Conservation (phyloP, 2,888 invertebrate genomes). For the Hofmannophila pseudospretella region DNA sequence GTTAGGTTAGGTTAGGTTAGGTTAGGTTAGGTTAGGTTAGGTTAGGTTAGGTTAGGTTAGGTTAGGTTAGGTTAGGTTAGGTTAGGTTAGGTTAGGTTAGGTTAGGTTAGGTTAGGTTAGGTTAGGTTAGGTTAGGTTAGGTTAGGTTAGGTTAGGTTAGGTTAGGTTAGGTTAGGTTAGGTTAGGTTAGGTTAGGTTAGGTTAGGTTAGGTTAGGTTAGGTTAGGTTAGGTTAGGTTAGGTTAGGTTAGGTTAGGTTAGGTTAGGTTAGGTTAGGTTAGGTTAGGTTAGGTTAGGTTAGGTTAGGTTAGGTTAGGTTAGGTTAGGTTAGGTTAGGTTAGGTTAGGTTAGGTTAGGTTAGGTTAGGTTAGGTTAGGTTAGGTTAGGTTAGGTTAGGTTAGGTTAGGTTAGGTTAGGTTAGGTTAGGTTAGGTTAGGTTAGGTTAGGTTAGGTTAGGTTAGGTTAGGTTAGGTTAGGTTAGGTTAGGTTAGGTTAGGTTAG, state of each 20-base stretch:
- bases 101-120: conserved; percentile 9
- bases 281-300: conserved; percentile 11
- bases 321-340: conserved; percentile 12
- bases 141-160: conserved; percentile 9
- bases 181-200: conserved; percentile 9
- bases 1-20: conserved; percentile 1
- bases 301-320: conserved; percentile 11
- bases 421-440: conserved; percentile 6
- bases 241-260: conserved; percentile 10
- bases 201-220: conserved; percentile 9
- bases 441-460: conserved; percentile 6
- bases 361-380: conserved; percentile 7
- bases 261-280: conserved; percentile 11
- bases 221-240: conserved; percentile 9
- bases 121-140: conserved; percentile 10
- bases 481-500: conserved; percentile 3
- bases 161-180: conserved; percentile 8
- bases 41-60: conserved; percentile 9
- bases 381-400: conserved; percentile 6
- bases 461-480: conserved; percentile 4
- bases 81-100: conserved; percentile 10
- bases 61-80: conserved; percentile 10
- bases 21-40: conserved; percentile 8
- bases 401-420: conserved; percentile 6
- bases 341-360: conserved; percentile 12